Evolutionary conservation across 2,113 vertebrate genomes (phyloP).

Genomic region (Hypanus sabinus): DNA sequence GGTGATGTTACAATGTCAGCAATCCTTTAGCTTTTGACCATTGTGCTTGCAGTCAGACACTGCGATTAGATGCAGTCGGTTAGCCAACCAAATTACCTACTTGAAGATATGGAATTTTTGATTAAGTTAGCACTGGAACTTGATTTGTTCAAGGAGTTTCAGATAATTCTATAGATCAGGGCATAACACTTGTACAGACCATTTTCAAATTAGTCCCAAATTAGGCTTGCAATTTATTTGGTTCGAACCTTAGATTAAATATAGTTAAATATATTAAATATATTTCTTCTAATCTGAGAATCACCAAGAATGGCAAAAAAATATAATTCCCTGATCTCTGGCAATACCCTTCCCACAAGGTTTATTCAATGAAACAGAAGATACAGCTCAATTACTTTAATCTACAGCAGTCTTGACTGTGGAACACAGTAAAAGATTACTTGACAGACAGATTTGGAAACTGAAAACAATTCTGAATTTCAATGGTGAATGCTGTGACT

Average conservation of each 20-base stretch:
- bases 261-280: too few species aligned
- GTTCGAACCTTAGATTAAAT: background rate
- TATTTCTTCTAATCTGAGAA: background rate
- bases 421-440: background rate
- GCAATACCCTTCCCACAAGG: background rate
- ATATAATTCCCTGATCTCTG: background rate
- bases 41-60: background rate
- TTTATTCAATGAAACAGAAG: background rate
- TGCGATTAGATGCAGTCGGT: background rate
- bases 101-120: background rate
- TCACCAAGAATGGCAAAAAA: background rate
- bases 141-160: background rate
- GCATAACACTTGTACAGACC: background rate
- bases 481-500: background rate
- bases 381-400: background rate
- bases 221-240: background rate
- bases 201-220: slow-evolving; percentile 6
- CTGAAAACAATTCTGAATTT: background rate
- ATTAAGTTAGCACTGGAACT: background rate
- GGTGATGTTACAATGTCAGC: too few species aligned
- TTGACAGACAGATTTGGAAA: slow-evolving; percentile 4
- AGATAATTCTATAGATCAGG: background rate
- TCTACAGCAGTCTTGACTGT: background rate
- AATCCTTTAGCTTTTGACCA: too few species aligned
- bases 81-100: background rate